phyloP scores from a whole-genome alignment of 2,113 vertebrate genomes.

The Eurystomus gularis region DNA sequence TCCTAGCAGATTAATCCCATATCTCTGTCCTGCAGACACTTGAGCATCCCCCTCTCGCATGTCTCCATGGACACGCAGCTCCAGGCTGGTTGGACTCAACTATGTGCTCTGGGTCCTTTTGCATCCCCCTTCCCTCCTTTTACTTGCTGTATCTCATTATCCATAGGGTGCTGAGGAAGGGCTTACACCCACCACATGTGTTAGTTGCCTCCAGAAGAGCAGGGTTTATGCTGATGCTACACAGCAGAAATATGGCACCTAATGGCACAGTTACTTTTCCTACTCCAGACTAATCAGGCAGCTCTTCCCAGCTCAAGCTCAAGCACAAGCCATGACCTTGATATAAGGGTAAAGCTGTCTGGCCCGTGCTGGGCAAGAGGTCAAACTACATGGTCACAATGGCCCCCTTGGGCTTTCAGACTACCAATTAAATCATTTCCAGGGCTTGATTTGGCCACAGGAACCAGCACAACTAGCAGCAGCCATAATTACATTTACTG shows the following conservation, averaged over 20 bases:
- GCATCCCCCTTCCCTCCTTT: not conserved
- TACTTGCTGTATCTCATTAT: not conserved
- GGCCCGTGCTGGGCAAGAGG: not conserved
- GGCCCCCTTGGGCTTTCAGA: not conserved
- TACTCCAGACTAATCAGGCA: not conserved
- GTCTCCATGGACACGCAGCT: fast-evolving
- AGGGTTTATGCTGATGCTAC: not conserved
- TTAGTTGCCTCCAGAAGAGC: not conserved
- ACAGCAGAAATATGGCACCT: not conserved
- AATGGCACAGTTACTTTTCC: not conserved
- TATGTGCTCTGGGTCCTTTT: not conserved
- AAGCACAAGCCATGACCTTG: not conserved
- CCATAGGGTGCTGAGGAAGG: not conserved
- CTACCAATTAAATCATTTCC: conserved; percentile 33
- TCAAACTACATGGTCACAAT: not conserved
- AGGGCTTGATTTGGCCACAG: not conserved
- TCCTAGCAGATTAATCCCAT: not conserved
- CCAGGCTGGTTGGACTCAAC: not conserved
- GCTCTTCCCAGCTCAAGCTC: not conserved
- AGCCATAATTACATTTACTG: not conserved
- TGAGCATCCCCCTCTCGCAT: not conserved
- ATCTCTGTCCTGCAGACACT: fast-evolving
- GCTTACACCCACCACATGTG: fast-evolving
- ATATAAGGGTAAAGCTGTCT: not conserved
- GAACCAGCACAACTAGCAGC: not conserved